These are phyloP conservation scores for Cervus canadensis DNA, from an alignment of 2,113 vertebrate genomes.

Conservation along the genomic window DNA sequence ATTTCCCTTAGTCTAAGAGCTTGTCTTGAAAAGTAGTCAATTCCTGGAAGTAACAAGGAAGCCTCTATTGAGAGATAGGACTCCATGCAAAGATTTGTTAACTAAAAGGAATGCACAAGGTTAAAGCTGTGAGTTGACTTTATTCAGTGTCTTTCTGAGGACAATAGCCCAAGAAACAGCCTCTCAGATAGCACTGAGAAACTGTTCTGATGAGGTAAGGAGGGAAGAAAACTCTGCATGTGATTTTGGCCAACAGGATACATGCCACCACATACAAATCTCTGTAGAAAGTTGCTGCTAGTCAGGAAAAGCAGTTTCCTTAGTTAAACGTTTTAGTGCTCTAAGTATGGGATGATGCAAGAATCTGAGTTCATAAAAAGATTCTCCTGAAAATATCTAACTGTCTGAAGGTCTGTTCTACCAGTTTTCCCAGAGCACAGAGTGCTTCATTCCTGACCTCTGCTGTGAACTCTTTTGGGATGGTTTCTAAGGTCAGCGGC, in stretches of 20 bases:
- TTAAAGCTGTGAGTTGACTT: background rate
- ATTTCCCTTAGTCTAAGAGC: background rate
- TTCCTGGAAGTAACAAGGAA: background rate
- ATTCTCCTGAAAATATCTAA: background rate
- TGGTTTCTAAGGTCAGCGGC: background rate
- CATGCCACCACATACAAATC: background rate
- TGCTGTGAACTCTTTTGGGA: background rate
- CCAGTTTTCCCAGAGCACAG: background rate
- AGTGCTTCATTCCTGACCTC: background rate
- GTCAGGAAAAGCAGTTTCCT: background rate
- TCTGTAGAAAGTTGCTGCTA: background rate
- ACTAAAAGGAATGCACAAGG: background rate
- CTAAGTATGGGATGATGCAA: background rate
- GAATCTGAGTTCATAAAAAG: background rate
- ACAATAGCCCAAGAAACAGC: background rate
- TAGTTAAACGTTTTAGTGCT: background rate
- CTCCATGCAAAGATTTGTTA: background rate
- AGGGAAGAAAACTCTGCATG: fast-evolving
- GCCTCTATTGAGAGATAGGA: background rate
- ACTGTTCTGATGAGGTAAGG: background rate
- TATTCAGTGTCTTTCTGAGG: background rate
- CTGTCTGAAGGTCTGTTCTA: background rate
- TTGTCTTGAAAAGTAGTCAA: background rate
- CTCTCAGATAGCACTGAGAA: background rate
- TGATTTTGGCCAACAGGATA: background rate